Base-by-base conservation (phyloP, 2,888 invertebrate genomes). In the Actias luna region DNA sequence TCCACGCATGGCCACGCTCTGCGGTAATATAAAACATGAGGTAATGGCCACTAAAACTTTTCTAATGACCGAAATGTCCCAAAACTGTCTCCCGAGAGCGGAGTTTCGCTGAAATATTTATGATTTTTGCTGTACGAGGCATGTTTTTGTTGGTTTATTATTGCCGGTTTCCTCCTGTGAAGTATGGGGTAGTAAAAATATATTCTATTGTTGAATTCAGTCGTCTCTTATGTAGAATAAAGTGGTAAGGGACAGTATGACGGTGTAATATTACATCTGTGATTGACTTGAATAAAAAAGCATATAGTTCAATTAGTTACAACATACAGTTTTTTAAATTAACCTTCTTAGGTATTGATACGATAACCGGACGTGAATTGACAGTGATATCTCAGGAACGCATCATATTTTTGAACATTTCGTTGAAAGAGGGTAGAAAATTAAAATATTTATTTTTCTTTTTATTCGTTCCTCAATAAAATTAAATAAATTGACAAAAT, bases 41-140 rank as follows among this genome's bases (percentile, higher is more conserved):
- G 79, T 87, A 87, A 87, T 87, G 81, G 87, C 83, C 83, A 84
- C 87, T 88, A 88, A 87, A 86, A 88, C 87, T 86, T 87, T 84
- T 85, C 83, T 87, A 87, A 87, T 87, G 87, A 86, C 84, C 84
- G 69, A 78, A 71, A 81, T 76, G 85, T 79, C 84, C 85, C 83
- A 76, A 85, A 87, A 86, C 85, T 87, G 86, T 87, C 87, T 85
- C 86, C 78, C 68, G 83, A 77, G 85, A 80, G 74, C 69, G 73
- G 78, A 84, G 75, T 83, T 83, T 76, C 75, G 75, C 80, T 84
- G 81, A 81, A 85, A 84, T 87, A 87, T 85, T 85, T 85, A 84
- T 84, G 72, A 72, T 73, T 73, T 72, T 72, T 68, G 68, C 67
- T 64, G 66, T 64, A 64, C 60, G 55, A 61, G 66, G 66, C 67